phyloP scores from a whole-genome alignment of 2,888 invertebrate species.

The Chironomus tentans region DNA sequence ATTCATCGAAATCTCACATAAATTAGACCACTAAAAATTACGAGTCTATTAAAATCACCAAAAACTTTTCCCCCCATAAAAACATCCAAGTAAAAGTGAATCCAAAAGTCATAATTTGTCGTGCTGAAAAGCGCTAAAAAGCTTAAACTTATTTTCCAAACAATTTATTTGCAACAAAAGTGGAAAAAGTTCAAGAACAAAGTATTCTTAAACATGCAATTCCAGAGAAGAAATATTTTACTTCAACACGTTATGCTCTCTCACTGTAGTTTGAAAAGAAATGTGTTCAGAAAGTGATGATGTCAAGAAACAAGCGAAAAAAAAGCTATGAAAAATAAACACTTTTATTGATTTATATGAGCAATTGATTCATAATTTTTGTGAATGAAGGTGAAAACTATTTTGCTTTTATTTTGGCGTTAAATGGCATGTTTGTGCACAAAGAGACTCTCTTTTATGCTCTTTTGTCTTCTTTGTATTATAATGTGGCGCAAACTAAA shows the following conservation, averaged over 20 bases:
- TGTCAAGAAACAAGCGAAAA: not conserved
- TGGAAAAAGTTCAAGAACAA: not conserved
- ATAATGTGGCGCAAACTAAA: not conserved
- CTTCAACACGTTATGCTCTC: not conserved
- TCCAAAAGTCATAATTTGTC: no score
- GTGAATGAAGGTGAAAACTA: conserved; percentile 7
- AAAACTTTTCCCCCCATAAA: no score
- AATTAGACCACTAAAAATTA: no score
- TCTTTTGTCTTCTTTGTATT: not conserved
- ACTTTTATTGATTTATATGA: not conserved
- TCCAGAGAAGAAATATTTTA: not conserved
- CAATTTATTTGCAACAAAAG: not conserved
- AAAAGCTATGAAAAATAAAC: not conserved
- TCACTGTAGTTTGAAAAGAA: not conserved
- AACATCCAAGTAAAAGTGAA: no score
- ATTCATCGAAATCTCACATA: no score
- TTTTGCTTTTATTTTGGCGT: not conserved
- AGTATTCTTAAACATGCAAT: conserved; percentile 9
- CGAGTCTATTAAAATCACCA: no score
- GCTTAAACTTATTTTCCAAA: not conserved
- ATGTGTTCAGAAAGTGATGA: not conserved
- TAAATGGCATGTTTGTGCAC: not conserved
- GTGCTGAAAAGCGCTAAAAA: not conserved
- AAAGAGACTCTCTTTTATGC: not conserved
- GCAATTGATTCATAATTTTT: conserved; percentile 1